Conservation (phyloP, 64 coral and sea anemone genomes). For the Acropora tenuis region DNA sequence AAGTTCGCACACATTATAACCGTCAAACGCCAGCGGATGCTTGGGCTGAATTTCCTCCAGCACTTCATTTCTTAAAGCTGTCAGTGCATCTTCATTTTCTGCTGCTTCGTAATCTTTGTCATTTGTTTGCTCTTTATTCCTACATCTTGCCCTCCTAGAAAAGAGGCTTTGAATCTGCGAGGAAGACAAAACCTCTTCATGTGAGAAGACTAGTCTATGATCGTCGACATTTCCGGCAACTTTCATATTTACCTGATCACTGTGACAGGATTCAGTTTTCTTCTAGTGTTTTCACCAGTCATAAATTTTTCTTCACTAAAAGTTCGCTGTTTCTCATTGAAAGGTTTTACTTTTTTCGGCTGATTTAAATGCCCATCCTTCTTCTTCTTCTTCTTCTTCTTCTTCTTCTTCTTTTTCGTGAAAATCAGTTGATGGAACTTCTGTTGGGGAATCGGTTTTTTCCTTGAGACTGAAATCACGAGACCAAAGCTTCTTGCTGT, state of each 20-base stretch:
- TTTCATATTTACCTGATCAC: slow-evolving; percentile 28
- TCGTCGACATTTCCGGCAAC: background rate
- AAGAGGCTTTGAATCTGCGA: slow-evolving; percentile 21
- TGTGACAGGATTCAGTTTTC: slow-evolving; percentile 32
- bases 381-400: background rate
- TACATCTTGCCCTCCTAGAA: slow-evolving; percentile 6
- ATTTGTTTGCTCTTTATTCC: background rate
- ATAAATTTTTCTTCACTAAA: slow-evolving; percentile 53
- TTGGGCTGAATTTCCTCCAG: background rate
- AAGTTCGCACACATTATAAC: background rate
- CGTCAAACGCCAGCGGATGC: slow-evolving; percentile 18
- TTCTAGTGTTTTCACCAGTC: slow-evolving; percentile 29
- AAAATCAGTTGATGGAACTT: background rate
- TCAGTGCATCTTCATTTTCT: background rate
- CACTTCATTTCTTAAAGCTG: background rate
- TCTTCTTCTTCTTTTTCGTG: slow-evolving; percentile 1
- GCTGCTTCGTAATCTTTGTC: background rate
- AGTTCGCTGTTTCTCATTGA: slow-evolving; percentile 21
- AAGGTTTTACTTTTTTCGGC: slow-evolving; percentile 16
- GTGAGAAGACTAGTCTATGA: background rate
- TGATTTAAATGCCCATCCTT: slow-evolving; percentile 73
- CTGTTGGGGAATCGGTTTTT: background rate
- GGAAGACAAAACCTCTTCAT: slow-evolving; percentile 7
- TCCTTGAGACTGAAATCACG: background rate
- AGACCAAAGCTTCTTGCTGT: slow-evolving; percentile 32